Base-by-base conservation (phyloP, 1,140 invertebrate genomes). In the Nilaparvata lugens region DNA sequence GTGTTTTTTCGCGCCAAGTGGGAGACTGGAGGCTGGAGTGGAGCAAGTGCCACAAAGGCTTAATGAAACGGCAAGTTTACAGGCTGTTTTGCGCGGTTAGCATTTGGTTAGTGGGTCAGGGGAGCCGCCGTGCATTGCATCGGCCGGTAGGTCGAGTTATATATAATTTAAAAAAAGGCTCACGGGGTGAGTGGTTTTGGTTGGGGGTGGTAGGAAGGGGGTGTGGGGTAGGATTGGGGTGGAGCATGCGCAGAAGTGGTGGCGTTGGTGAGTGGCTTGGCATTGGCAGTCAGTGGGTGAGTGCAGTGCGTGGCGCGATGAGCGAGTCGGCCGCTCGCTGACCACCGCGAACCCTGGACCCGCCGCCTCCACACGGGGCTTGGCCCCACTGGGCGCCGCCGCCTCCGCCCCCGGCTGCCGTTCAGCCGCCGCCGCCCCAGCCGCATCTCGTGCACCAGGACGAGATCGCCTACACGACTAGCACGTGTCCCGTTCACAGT, bases 401-500 rank as follows among this genome's bases (percentile, higher is more conserved):
- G 35, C 53, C 58, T n/a, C 61, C 61, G 58, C 42, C 45, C 28
- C 58, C 58, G 59, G 53, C 57, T 59, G 21, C 58, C 19, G 21
- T 52, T 53, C 63, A 60, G 45, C 56, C 56, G 56, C 61, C 53
- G 18, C 52, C 57, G 31, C 61, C 61, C 31, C 40, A 23, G 45
- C 58, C 59, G 54, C 51, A 56, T 24, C 56, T 56, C 23, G 35
- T 62, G 6, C 52, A 53, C 9, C 55, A 60, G 21, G 45, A 60
- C 19, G 59, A 60, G 21, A 51, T 52, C 35, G 38, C 52, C 35
- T 48, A 48, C 9, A 52, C 52, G 19, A 48, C 43, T 19, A 60
- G 55, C 56, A 65, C 75, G 62, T 84, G 82, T 66, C 82, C 83
- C 25, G 81, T 84, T 55, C 82, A 84, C 69, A 83, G 81, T 63